phyloP scores from a whole-genome alignment of 2,888 invertebrate genomes.

The Agrotis clavis region DNA sequence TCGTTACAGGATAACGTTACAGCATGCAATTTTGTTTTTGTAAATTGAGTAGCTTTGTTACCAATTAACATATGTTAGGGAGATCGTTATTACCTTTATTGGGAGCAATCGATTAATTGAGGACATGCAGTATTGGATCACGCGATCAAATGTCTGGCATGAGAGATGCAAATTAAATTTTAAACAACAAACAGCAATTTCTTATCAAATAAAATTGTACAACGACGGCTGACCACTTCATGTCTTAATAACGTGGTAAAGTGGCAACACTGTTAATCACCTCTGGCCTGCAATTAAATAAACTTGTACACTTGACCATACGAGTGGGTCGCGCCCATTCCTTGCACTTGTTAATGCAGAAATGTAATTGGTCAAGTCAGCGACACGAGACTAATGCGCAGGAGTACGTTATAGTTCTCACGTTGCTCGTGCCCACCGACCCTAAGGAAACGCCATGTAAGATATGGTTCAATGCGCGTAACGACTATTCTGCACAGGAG shows the following conservation, averaged over 20 bases:
- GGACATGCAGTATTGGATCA: conserved; percentile 30
- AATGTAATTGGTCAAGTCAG: conserved; percentile 79
- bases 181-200: conserved; percentile 9
- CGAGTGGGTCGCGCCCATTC: conserved; percentile 65
- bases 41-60: conserved; percentile 70
- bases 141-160: conserved; percentile 15
- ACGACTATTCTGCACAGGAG: conserved; percentile 75
- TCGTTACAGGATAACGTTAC: conserved; percentile 70
- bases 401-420: conserved; percentile 85
- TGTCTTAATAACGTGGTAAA: conserved; percentile 23
- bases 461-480: conserved; percentile 87
- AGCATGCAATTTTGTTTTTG: conserved; percentile 69
- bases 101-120: conserved; percentile 37
- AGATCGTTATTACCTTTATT: conserved; percentile 52
- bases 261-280: conserved; percentile 44
- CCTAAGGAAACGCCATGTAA: conserved; percentile 81
- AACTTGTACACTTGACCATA: conserved; percentile 66
- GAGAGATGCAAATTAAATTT: conserved; percentile 32
- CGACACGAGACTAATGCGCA: conserved; percentile 82
- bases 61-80: conserved; percentile 63
- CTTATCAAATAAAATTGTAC: conserved; percentile 18
- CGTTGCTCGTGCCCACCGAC: conserved; percentile 74
- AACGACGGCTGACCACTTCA: conserved; percentile 33
- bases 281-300: conserved; percentile 57
- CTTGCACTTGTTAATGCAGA: conserved; percentile 83